Evolutionary conservation across 2,113 vertebrate species (phyloP).

Genomic region (Amazona vittata): DNA sequence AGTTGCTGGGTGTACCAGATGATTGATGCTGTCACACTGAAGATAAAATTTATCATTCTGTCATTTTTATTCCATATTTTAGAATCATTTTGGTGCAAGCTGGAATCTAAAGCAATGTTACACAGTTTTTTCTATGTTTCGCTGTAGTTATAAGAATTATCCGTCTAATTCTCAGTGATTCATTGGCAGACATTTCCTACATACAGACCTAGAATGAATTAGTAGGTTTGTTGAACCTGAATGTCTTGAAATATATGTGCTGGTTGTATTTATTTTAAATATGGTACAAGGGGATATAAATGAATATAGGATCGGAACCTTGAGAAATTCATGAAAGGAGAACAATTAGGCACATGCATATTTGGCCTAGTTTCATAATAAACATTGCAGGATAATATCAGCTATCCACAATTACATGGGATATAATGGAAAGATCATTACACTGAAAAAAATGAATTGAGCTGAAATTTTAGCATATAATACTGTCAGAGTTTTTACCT

Average conservation of each 20-base stretch:
- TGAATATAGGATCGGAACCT: background rate
- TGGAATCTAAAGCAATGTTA: background rate
- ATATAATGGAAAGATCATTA: background rate
- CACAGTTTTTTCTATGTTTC: background rate
- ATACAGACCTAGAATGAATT: background rate
- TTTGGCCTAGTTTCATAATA: background rate
- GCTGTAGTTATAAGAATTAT: background rate
- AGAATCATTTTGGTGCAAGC: background rate
- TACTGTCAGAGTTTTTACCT: background rate
- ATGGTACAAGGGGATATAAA: background rate
- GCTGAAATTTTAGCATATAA: background rate
- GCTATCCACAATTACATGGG: background rate
- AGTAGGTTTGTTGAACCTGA: background rate
- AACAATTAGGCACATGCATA: background rate
- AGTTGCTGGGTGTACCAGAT: background rate
- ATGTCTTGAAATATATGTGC: background rate
- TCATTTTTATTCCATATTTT: background rate
- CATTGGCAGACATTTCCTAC: background rate
- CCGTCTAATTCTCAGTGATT: background rate
- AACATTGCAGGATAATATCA: background rate
- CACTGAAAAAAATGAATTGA: background rate
- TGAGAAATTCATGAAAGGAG: background rate
- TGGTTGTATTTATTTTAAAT: background rate
- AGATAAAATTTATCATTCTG: slow-evolving; percentile 1
- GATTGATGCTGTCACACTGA: slow-evolving; percentile 28